These are phyloP conservation scores for Phycodurus eques DNA, from an alignment of 2,113 vertebrate genomes.

Conservation along the genomic window DNA sequence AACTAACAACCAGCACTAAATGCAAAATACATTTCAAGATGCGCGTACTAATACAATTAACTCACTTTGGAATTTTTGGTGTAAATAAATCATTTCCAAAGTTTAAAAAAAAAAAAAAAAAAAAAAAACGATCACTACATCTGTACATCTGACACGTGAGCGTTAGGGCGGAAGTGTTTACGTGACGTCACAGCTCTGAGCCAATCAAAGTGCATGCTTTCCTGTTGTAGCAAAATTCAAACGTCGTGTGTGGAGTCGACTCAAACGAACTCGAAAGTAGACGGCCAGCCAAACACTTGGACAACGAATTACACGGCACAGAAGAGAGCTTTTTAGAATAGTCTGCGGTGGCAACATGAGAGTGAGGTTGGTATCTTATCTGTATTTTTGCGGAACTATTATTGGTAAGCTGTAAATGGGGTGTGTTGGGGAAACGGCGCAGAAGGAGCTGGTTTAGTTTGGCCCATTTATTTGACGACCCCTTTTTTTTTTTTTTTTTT, in stretches of 20 bases:
- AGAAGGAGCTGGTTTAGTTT: neutral
- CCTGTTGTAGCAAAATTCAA: slow-evolving; percentile 56
- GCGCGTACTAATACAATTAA: too few species aligned
- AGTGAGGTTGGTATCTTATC: slow-evolving; percentile 48
- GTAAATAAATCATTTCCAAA: too few species aligned
- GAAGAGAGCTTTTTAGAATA: neutral
- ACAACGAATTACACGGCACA: neutral
- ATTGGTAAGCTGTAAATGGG: neutral
- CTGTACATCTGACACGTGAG: neutral
- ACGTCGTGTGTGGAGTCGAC: slow-evolving; percentile 5
- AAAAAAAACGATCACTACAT: too few species aligned
- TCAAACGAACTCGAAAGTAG: neutral
- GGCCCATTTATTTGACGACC: neutral
- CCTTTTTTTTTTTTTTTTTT: too few species aligned
- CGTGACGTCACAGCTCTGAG: neutral
- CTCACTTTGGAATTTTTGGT: too few species aligned
- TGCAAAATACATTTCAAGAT: too few species aligned
- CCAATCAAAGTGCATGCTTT: slow-evolving; percentile 48
- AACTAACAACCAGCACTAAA: too few species aligned
- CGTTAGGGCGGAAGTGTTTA: neutral
- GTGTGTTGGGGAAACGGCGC: neutral
- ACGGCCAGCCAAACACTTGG: neutral
- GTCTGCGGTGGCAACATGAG: slow-evolving; percentile 49
- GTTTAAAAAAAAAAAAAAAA: too few species aligned
- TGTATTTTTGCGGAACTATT: neutral